A percentile compares a stretch with the other conserved stretches of the same genome.
These are phyloP conservation scores for Drosophila sulfurigaster DNA, from an alignment of 1,140 invertebrate genomes.

Conservation along the genomic window DNA sequence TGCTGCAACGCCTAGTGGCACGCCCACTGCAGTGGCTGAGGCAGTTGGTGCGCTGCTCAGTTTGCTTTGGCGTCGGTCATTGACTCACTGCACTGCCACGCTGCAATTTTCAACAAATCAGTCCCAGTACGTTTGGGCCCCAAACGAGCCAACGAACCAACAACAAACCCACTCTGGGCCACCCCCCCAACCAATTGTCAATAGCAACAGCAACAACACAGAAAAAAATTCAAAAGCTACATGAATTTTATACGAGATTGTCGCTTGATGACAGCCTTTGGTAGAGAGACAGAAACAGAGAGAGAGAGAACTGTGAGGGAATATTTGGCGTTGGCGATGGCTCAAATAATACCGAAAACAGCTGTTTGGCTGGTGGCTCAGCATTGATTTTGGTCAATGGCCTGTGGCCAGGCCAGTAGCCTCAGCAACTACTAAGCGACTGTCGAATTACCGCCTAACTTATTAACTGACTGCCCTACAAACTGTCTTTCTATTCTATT, in stretches of 20 bases:
- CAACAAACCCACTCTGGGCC: not conserved
- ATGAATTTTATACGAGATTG: constrained; percentile 50
- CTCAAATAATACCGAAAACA: constrained; percentile 28
- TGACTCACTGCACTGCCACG: constrained; percentile 58
- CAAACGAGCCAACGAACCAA: not conserved
- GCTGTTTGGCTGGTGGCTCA: constrained; percentile 19
- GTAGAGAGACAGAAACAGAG: too few relatives aligned
- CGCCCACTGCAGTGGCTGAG: constrained; percentile 42
- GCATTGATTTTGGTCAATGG: constrained; percentile 81
- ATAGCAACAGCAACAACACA: constrained; percentile 60
- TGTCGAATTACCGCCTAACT: not conserved
- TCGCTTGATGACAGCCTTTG: not conserved
- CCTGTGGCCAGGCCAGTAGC: constrained; percentile 46
- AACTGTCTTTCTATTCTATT: not conserved
- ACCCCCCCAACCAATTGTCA: constrained; percentile 58
- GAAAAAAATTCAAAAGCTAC: constrained; percentile 60
- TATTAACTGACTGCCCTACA: not conserved
- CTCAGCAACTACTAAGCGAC: not conserved
- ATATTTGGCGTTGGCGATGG: not conserved
- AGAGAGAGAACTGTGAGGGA: too few relatives aligned
- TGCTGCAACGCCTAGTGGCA: constrained; percentile 40
- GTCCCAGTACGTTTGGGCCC: not conserved
- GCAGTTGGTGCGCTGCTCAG: constrained; percentile 21
- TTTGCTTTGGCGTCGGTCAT: constrained; percentile 56
- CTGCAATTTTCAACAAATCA: constrained; percentile 69